These are phyloP conservation scores for Phlogophora meticulosa DNA, from an alignment of 2,888 invertebrate species.

Conservation along the genomic window DNA sequence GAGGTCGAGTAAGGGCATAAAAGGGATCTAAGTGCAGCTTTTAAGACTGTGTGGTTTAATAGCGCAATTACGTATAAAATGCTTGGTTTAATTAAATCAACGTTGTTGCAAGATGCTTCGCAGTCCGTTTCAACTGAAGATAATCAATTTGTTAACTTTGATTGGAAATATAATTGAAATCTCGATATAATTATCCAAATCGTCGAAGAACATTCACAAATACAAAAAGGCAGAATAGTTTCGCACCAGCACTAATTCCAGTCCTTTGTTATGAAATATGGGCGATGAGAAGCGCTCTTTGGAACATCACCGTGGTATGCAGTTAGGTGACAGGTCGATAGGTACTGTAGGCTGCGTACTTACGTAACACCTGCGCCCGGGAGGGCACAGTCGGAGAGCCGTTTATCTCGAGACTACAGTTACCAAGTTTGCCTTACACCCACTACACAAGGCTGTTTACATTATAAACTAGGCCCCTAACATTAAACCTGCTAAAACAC, in stretches of 20 bases:
- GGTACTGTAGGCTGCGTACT: constrained; percentile 76
- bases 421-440: constrained; percentile 75
- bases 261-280: neutral
- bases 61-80: constrained; percentile 18
- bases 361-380: constrained; percentile 81
- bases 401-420: constrained; percentile 80
- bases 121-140: neutral
- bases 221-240: neutral
- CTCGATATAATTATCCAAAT: neutral
- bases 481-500: constrained; percentile 53
- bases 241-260: neutral
- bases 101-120: neutral
- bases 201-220: neutral
- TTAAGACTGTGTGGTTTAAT: constrained; percentile 21
- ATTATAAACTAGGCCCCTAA: constrained; percentile 62
- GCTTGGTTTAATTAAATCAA: constrained; percentile 12
- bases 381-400: constrained; percentile 41
- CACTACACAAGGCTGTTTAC: constrained; percentile 76
- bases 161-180: neutral
- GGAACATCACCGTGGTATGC: constrained; percentile 51
- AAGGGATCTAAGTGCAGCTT: constrained; percentile 24
- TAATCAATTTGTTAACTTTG: neutral
- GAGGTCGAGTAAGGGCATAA: constrained; percentile 12
- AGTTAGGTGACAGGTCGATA: constrained; percentile 80
- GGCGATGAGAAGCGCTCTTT: constrained; percentile 2